Conservation (phyloP, 2,797 vertebrate species). For the Kryptolebias ocellatus region DNA sequence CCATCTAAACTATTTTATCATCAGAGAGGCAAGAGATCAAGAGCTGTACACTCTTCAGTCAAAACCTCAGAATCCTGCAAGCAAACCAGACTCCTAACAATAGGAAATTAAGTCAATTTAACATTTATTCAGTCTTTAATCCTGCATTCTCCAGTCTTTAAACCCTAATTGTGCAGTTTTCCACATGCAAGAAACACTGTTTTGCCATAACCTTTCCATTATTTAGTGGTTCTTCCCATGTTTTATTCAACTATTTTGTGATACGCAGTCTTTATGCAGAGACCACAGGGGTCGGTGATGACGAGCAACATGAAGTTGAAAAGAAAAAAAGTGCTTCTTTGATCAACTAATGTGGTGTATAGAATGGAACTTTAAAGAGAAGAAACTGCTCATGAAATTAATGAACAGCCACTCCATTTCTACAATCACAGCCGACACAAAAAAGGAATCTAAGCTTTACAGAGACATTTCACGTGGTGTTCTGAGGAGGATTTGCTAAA, state of each 20-base stretch:
- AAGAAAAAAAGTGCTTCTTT: constrained; percentile 29
- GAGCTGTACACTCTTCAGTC: constrained; percentile 5
- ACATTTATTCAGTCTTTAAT: constrained; percentile 47
- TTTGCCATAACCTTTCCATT: constrained; percentile 74
- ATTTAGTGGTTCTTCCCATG: constrained; percentile 72
- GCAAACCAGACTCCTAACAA: constrained; percentile 31
- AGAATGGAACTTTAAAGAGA: constrained; percentile 18
- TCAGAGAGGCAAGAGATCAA: constrained; percentile 14
- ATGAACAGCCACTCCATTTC: constrained; percentile 36
- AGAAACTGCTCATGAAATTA: constrained; percentile 28
- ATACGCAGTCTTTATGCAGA: constrained; percentile 47
- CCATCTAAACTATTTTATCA: constrained; percentile 37
- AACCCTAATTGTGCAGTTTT: constrained; percentile 57
- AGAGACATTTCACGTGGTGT: constrained; percentile 39
- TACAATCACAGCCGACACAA: constrained; percentile 19
- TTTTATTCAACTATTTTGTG: constrained; percentile 72
- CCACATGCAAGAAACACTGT: constrained; percentile 52
- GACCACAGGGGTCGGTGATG: constrained; percentile 38
- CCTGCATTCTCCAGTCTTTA: constrained; percentile 26
- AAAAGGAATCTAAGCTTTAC: constrained; percentile 20
- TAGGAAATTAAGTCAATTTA: constrained; percentile 42
- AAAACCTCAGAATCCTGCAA: constrained; percentile 5
- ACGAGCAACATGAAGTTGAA: constrained; percentile 23
- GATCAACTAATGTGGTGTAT: constrained; percentile 2
- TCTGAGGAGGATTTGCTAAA: constrained; percentile 60